Base-by-base conservation (phyloP, 92 coral and sea anemone species). In the Porites divaricata region DNA sequence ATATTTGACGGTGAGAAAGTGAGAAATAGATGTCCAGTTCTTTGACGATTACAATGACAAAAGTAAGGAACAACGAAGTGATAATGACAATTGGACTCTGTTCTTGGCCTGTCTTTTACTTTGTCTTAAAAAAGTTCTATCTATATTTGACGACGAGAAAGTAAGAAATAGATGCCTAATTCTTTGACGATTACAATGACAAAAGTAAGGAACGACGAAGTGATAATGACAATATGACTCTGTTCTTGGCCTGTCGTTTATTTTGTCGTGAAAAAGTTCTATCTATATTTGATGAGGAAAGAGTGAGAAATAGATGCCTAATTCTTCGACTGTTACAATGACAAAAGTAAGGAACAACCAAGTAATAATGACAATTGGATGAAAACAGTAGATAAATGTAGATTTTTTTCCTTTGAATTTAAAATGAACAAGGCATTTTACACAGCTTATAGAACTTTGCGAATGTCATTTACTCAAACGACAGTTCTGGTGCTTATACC, bases 291-390 rank as follows among this genome's bases (percentile, higher is more conserved):
- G 45, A 35, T 6, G 45, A 35, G 5, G 45, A 35, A 0, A 35
- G 4, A 35, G 45, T 35, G 45, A 35, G 45, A 35, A 35, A 35
- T 35, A 35, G 45, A 35, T 35, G 45, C 45, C 45, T 35, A 0
- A 35, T 15, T 54, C 59, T 15, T 54, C 10, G 59, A 54, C 59
- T 4, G 10, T 54, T 54, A 54, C 59, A 54, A 8, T 13, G 14
- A 69, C 76, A 80, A 67, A 49, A 23, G 74, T 78, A 22, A 21
- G 35, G 80, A 28, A 76, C 12, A 76, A 59, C 48, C 23, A 59
- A 13, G 61, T 19, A 61, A 41, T 61, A 62, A 28, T 20, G 50
- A 64, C 14, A 15, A 75, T 26, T 28, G 21, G 19, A 54, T 15
- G 20, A 75, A 21, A 59, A 70, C 15, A 58, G 16, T 62, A 13